Evolutionary conservation across 2,888 invertebrate species (phyloP).

Genomic region (Lasioglossum calceatum): DNA sequence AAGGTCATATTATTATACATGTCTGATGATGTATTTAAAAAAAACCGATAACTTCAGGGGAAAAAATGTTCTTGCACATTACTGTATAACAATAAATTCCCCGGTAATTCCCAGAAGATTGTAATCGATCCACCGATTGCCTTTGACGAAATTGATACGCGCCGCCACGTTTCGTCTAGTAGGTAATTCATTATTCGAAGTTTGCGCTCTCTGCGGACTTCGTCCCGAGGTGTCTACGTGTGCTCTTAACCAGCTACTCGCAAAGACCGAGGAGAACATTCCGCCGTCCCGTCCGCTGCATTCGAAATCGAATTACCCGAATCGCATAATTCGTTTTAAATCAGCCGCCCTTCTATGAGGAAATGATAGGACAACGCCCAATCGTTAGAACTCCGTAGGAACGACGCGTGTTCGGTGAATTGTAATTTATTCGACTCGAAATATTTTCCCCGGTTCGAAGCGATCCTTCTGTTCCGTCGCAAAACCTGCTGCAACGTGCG

Average conservation of each 20-base stretch:
- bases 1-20: no score
- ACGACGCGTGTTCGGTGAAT: neutral
- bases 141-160: neutral
- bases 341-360: neutral
- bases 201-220: neutral
- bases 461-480: neutral
- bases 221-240: neutral
- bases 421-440: neutral
- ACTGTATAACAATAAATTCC: neutral
- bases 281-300: neutral
- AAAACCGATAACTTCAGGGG: no score
- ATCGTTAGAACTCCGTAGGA: neutral
- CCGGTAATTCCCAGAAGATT: neutral
- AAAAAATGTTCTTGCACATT: no score
- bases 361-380: neutral
- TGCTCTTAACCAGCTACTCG: neutral
- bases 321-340: neutral
- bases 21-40: no score
- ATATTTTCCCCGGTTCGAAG: neutral
- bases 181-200: neutral
- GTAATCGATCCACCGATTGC: neutral
- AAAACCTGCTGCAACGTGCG: neutral
- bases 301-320: neutral
- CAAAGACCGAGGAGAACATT: neutral
- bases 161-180: neutral